Evolutionary conservation across 1,140 invertebrate genomes (phyloP), one percentile per base, ranked within the genome.

Genomic region (Drosophila subpulchrella): DNA sequence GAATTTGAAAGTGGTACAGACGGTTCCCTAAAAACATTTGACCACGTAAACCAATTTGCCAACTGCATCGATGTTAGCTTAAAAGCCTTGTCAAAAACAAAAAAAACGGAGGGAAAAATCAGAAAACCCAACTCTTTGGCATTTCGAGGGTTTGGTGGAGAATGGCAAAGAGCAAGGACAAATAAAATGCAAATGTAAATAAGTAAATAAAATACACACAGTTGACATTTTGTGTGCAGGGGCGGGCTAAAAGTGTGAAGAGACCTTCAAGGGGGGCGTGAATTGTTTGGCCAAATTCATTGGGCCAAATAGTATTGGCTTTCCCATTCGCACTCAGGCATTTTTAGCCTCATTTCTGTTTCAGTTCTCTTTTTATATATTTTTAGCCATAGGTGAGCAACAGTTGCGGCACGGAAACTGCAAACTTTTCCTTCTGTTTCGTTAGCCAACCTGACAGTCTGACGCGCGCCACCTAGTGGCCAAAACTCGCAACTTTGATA

Each of bases 41-140:
- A 56, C 74, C 75, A 77, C 65, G 74, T 77, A 77, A 61, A 77
- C 58, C 65, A 78, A 78, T 72, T 78, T 78, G 57, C 58, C 65
- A 57, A 71, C 66, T 78, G 75, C 75, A 78, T 78, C 38, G 56
- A 70, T 62, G 65, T 53, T 46, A 34, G 59, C 75, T 78, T 78
- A 78, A 78, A 78, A 78, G 75, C 65, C 65, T 56, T 78, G 75
- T 78, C 75, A 70, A 61, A 55, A 48, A 27, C 20, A 53, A 60
- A 27, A 27, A 58, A 39, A 27, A 15, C 36, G 32, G 0, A 34
- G 32, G 4, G n/a, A 13, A 41, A 61, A 58, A 56, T 41, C 46
- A 10, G 53, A 17, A 60, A 44, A 51, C 13, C 17, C 10, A 76
- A 73, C 63, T 61, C 34, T 39, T 66, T 66, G 63, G 57, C 63